Percentiles rank a stretch among this genome's conserved stretches.
These are phyloP conservation scores for Brachionus sp. DNA, from an alignment of 1,140 invertebrate species.

Conservation along the genomic window DNA sequence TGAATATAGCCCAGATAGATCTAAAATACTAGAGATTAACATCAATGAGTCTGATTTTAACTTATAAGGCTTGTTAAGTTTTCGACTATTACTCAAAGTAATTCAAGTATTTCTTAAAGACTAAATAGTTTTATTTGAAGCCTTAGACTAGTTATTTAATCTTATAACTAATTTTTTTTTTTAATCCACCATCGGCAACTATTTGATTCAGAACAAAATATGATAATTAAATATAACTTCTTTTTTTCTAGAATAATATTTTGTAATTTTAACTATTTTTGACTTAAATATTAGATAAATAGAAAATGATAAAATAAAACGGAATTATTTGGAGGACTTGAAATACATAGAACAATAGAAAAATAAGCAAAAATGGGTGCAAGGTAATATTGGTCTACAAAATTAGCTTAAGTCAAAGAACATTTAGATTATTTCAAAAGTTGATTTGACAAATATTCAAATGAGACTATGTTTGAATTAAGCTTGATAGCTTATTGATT, in stretches of 20 bases:
- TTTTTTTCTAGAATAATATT: background rate
- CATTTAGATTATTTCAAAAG: background rate
- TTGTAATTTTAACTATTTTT: background rate
- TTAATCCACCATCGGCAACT: background rate
- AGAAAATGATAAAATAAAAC: background rate
- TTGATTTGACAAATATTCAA: background rate
- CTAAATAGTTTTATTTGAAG: background rate
- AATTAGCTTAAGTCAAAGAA: background rate
- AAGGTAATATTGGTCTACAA: background rate
- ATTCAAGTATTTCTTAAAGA: background rate
- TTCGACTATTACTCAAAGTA: background rate
- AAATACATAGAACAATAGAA: background rate
- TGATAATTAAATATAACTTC: background rate
- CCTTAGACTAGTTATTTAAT: background rate
- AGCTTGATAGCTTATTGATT: background rate
- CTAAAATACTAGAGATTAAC: background rate
- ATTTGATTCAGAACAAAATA: background rate
- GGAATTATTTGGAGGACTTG: background rate
- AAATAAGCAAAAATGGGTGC: slow-evolving; percentile 26
- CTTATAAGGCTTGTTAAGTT: background rate
- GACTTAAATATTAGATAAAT: background rate
- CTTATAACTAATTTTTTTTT: background rate
- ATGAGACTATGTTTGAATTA: background rate
- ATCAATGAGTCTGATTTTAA: background rate
- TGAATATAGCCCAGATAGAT: background rate